phyloP scores from a whole-genome alignment of 2,888 invertebrate genomes.

The Chaetogeoica ovagalla region DNA sequence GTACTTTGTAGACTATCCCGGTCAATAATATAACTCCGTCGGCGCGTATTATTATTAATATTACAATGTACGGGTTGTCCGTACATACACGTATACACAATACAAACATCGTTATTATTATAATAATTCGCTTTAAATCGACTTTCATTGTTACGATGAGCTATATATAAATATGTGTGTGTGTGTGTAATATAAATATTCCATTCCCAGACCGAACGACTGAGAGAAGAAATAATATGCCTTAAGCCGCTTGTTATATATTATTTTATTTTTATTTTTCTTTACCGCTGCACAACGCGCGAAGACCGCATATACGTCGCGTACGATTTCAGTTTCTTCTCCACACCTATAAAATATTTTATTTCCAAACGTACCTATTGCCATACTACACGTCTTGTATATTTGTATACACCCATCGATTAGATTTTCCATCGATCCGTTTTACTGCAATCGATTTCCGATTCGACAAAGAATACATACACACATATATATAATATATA shows the following conservation, averaged over 20 bases:
- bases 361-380: too few species aligned
- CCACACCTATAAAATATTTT: too few species aligned
- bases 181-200: background rate
- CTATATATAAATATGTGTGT: background rate
- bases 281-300: background rate
- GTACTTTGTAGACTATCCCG: conserved; percentile 9
- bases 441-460: background rate
- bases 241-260: background rate
- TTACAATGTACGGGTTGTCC: too few species aligned
- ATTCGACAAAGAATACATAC: background rate
- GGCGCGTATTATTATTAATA: background rate
- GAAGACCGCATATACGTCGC: too few species aligned
- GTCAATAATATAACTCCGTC: background rate
- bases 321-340: background rate
- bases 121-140: conserved; percentile 34
- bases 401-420: background rate
- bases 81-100: background rate
- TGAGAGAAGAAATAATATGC: background rate
- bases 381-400: too few species aligned
- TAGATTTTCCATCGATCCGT: background rate
- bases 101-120: conserved; percentile 39
- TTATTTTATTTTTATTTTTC: too few species aligned
- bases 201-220: conserved; percentile 28
- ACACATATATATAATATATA: too few species aligned
- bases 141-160: conserved; percentile 42